A percentile compares a stretch with the other conserved stretches of the same genome.
Conservation (phyloP, 2,888 invertebrate genomes). For the Drosophila macrothrix region DNA sequence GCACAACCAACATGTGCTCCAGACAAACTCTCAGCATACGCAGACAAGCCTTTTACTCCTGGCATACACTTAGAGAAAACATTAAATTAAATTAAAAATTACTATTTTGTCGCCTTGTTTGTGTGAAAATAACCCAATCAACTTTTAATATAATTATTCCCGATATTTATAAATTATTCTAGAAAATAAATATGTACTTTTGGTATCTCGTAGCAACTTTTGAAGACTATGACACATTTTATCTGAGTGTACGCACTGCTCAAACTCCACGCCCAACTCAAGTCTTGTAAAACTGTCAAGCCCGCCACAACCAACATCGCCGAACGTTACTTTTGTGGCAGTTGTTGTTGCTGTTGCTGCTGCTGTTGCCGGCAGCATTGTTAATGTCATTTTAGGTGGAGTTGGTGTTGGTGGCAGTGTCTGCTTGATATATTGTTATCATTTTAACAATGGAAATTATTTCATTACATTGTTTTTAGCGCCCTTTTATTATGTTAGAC, state of each 20-base stretch:
- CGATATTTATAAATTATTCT: not conserved
- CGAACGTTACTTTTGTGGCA: conserved; percentile 22
- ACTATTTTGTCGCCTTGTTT: not conserved
- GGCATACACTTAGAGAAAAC: not conserved
- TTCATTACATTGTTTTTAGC: conserved; percentile 82
- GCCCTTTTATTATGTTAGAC: conserved; percentile 73
- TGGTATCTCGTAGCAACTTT: not conserved
- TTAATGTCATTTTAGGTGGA: conserved; percentile 62
- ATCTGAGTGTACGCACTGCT: not conserved
- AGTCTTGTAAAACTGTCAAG: conserved; percentile 63
- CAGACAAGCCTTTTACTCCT: conserved; percentile 10
- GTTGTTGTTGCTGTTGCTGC: conserved; percentile 41
- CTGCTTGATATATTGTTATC: conserved; percentile 84
- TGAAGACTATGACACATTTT: not conserved
- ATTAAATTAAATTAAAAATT: not conserved
- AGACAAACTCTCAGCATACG: conserved; percentile 48
- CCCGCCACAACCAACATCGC: conserved; percentile 57
- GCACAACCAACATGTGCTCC: conserved; percentile 58
- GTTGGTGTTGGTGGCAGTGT: conserved; percentile 65
- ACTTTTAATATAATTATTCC: not conserved
- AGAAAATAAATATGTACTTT: not conserved
- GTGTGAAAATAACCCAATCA: not conserved
- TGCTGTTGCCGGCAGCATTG: conserved; percentile 51
- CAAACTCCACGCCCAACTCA: not conserved
- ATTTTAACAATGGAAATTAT: conserved; percentile 83